Percentiles rank a stretch among this genome's conserved stretches.
phyloP scores from a whole-genome alignment of 2,797 vertebrate species.

The Lutra lutra region DNA sequence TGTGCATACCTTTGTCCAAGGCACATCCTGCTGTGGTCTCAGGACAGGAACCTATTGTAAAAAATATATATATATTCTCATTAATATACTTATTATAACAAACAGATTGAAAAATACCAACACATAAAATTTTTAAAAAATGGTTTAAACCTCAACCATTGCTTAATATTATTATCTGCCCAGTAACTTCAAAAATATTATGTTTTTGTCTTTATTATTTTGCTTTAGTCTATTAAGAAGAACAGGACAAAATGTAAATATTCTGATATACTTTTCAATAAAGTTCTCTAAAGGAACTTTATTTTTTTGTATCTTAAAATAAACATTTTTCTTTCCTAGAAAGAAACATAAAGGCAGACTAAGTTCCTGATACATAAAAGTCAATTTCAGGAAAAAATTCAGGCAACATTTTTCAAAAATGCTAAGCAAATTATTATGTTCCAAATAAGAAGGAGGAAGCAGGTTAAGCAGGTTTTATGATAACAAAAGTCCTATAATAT shows the following conservation, averaged over 20 bases:
- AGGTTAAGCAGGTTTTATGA: background rate
- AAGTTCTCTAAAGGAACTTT: background rate
- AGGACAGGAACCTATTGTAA: slow-evolving; percentile 92
- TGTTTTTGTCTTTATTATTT: background rate
- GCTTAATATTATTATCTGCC: background rate
- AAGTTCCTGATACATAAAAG: background rate
- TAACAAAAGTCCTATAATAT: slow-evolving; percentile 42
- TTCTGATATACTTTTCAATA: background rate
- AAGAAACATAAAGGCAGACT: background rate
- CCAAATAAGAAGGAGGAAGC: slow-evolving; percentile 6
- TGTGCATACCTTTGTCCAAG: slow-evolving; percentile 88
- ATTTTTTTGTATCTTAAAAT: background rate
- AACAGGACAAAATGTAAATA: background rate
- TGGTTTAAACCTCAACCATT: background rate
- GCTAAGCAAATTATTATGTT: slow-evolving; percentile 5
- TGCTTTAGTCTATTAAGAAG: background rate
- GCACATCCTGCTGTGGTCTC: slow-evolving; percentile 94
- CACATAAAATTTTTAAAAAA: background rate
- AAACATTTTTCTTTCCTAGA: background rate
- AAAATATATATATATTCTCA: slow-evolving; percentile 43
- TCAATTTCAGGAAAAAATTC: slow-evolving; percentile 3
- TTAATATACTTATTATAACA: slow-evolving; percentile 30
- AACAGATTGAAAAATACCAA: background rate
- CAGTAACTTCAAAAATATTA: background rate
- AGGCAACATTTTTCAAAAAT: slow-evolving; percentile 6